phyloP scores from a whole-genome alignment of 1,140 invertebrate species.

The Cepaea nemoralis region DNA sequence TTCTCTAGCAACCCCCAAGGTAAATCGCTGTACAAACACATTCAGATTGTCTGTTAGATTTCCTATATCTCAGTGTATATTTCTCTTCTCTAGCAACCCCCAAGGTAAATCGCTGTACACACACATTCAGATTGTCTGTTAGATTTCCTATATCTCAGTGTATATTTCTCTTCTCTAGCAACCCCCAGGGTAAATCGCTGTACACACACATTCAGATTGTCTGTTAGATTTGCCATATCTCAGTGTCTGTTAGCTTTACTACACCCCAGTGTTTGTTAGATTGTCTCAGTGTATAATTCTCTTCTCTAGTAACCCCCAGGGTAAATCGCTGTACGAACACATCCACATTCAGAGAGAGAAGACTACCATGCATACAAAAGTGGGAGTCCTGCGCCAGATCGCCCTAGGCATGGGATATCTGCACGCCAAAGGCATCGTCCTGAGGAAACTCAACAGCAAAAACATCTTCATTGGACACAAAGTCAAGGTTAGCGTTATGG shows the following conservation, averaged over 20 bases:
- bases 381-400: slow-evolving; percentile 68
- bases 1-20: too few relatives aligned
- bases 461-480: slow-evolving; percentile 73
- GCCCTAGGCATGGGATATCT: slow-evolving; percentile 73
- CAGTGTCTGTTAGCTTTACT: too few relatives aligned
- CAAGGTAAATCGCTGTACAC: slow-evolving; percentile 70
- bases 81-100: too few relatives aligned
- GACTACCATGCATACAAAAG: slow-evolving; percentile 60
- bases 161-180: too few relatives aligned
- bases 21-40: too few relatives aligned
- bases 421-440: slow-evolving; percentile 73
- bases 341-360: slow-evolving; percentile 65
- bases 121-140: slow-evolving; percentile 64
- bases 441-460: slow-evolving; percentile 70
- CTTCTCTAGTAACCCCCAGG: slow-evolving; percentile 62
- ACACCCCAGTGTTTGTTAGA: too few relatives aligned
- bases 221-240: too few relatives aligned
- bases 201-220: too few relatives aligned
- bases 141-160: too few relatives aligned
- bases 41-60: too few relatives aligned
- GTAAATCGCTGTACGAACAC: slow-evolving; percentile 69
- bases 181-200: too few relatives aligned
- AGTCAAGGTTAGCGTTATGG: slow-evolving; percentile 72
- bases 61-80: too few relatives aligned
- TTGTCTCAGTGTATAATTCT: background rate